Base-by-base conservation (phyloP, 1,140 invertebrate genomes). In the Piezodorus guildinii region DNA sequence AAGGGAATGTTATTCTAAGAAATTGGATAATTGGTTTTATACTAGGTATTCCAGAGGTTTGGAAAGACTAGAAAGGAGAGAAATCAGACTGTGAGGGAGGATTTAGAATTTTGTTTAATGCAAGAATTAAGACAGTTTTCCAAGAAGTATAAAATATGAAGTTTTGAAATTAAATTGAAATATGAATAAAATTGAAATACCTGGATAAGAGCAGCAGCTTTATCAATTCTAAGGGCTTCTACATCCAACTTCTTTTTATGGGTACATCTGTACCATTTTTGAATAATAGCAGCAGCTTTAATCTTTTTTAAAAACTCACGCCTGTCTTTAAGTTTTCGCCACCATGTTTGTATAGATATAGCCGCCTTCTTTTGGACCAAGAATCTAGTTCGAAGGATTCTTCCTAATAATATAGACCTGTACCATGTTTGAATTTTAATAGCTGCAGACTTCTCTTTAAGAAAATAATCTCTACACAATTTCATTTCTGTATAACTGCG, bases 401-500 rank as follows among this genome's bases (percentile, higher is more conserved):
- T 21, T 5, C 2, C 17, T 3, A 60, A 21, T 17, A 17, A n/a
- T 15, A 30, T 16, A 45, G 10, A 14, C 21, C 25, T 62, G n/a
- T 52, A 62, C 46, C 62, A 52, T 19, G 10, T 52, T 52, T 62
- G 62, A 52, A 62, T 62, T 30, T 17, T 34, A 34, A 54, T 9
- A 1, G 49, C 49, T n/a, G 45, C 15, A 1, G 16, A 34, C 19
- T 16, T 60, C 34, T n/a, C 43, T 43, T 23, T n/a, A 39, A 44
- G 27, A 43, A 43, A 60, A 19, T 6, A 23, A 60, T 43, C 12
- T 43, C 16, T 19, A 17, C 21, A 34, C 3, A 16, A 39, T 16
- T 60, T 60, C 58, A 43, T 43, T 8, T 17, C 15, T 39, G 3
- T 43, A 17, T 60, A 60, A 43, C 12, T 9, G 21, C 69, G 61